A percentile compares a stretch with the other conserved stretches of the same genome.
Evolutionary conservation across 2,113 vertebrate genomes (phyloP).

Genomic region (Vidua chalybeata): DNA sequence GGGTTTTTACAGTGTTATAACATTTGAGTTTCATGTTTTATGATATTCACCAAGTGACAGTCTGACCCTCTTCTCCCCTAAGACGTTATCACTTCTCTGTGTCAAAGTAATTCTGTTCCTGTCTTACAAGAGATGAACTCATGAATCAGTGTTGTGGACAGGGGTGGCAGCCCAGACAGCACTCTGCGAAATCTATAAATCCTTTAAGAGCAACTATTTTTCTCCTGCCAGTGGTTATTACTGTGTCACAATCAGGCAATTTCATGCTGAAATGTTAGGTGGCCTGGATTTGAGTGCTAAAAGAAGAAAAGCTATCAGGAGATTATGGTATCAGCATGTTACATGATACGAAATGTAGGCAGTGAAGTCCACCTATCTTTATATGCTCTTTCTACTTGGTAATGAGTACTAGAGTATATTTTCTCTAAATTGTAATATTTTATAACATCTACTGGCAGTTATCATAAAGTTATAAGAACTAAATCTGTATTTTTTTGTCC

Average conservation of each 20-base stretch:
- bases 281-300: background rate
- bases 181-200: slow-evolving; percentile 64
- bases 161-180: slow-evolving; percentile 49
- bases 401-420: background rate
- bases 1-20: slow-evolving; percentile 46
- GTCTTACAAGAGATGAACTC: slow-evolving; percentile 67
- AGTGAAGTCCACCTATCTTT: background rate
- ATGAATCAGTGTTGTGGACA: slow-evolving; percentile 70
- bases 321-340: background rate
- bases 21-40: slow-evolving; percentile 58
- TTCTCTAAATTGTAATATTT: background rate
- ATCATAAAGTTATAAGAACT: background rate
- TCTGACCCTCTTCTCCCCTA: slow-evolving; percentile 57
- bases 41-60: slow-evolving; percentile 50
- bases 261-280: slow-evolving; percentile 40
- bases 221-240: slow-evolving; percentile 21
- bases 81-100: slow-evolving; percentile 67
- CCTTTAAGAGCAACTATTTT: slow-evolving; percentile 41
- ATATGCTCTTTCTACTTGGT: background rate
- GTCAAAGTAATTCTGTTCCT: slow-evolving; percentile 72
- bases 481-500: background rate
- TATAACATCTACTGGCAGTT: background rate
- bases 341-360: background rate
- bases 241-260: slow-evolving; percentile 38
- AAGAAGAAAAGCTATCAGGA: background rate